Conservation (phyloP, 1,140 invertebrate genomes). For the Drosophila nikananu region DNA sequence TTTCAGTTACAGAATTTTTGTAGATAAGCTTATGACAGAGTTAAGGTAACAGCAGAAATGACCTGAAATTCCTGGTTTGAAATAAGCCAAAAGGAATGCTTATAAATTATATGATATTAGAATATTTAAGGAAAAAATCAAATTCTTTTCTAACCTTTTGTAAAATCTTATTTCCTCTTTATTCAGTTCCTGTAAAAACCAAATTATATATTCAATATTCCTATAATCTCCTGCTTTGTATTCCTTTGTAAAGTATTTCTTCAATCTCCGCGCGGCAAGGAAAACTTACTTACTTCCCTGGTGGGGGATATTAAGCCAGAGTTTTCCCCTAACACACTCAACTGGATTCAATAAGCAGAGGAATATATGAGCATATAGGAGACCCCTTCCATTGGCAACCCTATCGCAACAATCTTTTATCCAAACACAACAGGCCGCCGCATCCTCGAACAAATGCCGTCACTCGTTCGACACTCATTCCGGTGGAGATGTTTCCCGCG, state of each 20-base stretch:
- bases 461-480: slow-evolving; percentile 49
- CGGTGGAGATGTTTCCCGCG: slow-evolving; percentile 33
- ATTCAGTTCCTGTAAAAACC: background rate
- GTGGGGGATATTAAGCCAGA: slow-evolving; percentile 4
- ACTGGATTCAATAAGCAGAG: slow-evolving; percentile 16
- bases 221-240: slow-evolving; percentile 4
- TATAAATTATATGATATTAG: background rate
- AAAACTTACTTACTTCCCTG: slow-evolving; percentile 6
- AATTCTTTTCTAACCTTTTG: background rate
- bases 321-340: slow-evolving; percentile 23
- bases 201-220: slow-evolving; percentile 28
- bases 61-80: background rate
- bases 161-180: background rate
- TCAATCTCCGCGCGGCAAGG: slow-evolving; percentile 1
- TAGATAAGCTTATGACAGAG: background rate
- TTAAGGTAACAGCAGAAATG: background rate
- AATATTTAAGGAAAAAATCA: background rate
- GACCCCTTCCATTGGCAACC: slow-evolving; percentile 33
- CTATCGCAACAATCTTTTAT: slow-evolving; percentile 67
- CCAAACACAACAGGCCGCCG: slow-evolving; percentile 65
- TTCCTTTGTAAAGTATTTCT: background rate
- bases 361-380: slow-evolving; percentile 5
- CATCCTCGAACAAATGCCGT: slow-evolving; percentile 68
- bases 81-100: background rate
- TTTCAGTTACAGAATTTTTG: slow-evolving; percentile 8